Evolutionary conservation across 2,888 invertebrate species (phyloP), one percentile per base, ranked within the genome.

Genomic region (Ennomos fuscantarius): DNA sequence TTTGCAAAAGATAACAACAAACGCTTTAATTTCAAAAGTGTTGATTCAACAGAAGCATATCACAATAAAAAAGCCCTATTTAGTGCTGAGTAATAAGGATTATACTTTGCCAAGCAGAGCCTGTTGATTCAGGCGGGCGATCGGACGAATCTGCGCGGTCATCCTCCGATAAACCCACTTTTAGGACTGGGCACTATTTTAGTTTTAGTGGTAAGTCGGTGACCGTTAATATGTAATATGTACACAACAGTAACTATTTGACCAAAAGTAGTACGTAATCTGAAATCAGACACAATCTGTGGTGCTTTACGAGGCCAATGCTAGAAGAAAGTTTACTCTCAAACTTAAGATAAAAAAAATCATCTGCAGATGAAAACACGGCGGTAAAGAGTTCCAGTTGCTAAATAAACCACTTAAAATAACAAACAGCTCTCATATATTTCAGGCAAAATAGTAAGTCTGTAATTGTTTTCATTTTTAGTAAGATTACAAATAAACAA

Each of bases 61-160:
- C 58, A 59, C 58, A 59, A 59, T 53, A 54, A 59, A 24, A 59
- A 59, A 15, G 48, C 8, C 12, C 31, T 39, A n/a, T 57, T 57
- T 57, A 53, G 12, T 35, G 58, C 58, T 50, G 53, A 59, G 53
- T 49, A 59, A 54, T 49, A 41, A 46, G 49, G 58, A 59, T 59
- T 53, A 45, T 48, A 41, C n/a, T 43, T 43, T 51, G 32, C 39
- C 39, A 41, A 36, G 47, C 53, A 42, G 32, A 39, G 56, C 59
- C 64, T 62, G 62, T 64, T 64, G 56, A 60, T 62, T 61, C 56
- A 60, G 34, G 39, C 52, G 41, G 46, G 11, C 36, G 53, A 59
- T 53, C 49, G 44, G 52, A 31, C 41, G 44, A 24, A 52, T 45
- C 12, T 32, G 39, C 56, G 51, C 34, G 50, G 53, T 37, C 54